Conservation (phyloP, 2,113 vertebrate species). For the Erinaceus europaeus region DNA sequence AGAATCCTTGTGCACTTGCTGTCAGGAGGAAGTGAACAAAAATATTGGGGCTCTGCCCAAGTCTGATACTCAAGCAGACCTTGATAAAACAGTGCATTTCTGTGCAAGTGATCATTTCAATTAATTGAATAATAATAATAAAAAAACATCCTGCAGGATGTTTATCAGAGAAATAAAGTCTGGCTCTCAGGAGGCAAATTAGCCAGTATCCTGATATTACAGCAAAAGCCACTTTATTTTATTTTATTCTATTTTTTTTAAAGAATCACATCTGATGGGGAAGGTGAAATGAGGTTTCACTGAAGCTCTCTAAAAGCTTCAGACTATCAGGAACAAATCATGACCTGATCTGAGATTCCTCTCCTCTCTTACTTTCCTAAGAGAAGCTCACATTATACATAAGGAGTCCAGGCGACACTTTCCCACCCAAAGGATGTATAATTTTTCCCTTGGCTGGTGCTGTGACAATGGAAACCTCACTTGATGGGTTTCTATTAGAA, state of each 20-base stretch:
- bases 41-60: background rate
- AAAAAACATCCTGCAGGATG: conserved; percentile 67
- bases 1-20: conserved; percentile 17
- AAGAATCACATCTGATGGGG: background rate
- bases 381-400: background rate
- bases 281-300: conserved; percentile 51
- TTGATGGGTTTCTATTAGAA: conserved; percentile 74
- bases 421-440: conserved; percentile 37
- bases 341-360: background rate
- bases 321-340: background rate
- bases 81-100: conserved; percentile 67
- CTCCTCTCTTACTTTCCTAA: background rate
- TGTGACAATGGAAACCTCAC: conserved; percentile 69
- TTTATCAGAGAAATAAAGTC: conserved; percentile 60
- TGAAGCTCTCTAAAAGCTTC: conserved; percentile 24
- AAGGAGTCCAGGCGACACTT: conserved; percentile 41
- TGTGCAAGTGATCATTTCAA: conserved; percentile 54
- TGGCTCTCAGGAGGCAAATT: conserved; percentile 41
- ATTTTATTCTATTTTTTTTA: background rate
- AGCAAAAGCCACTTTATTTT: conserved; percentile 38
- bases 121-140: conserved; percentile 70
- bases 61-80: conserved; percentile 72
- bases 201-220: conserved; percentile 50
- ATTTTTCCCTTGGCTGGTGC: conserved; percentile 72
- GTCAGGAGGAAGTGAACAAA: conserved; percentile 7